Base-by-base conservation (phyloP, 1,140 invertebrate genomes). In the Leguminivora glycinivorella region DNA sequence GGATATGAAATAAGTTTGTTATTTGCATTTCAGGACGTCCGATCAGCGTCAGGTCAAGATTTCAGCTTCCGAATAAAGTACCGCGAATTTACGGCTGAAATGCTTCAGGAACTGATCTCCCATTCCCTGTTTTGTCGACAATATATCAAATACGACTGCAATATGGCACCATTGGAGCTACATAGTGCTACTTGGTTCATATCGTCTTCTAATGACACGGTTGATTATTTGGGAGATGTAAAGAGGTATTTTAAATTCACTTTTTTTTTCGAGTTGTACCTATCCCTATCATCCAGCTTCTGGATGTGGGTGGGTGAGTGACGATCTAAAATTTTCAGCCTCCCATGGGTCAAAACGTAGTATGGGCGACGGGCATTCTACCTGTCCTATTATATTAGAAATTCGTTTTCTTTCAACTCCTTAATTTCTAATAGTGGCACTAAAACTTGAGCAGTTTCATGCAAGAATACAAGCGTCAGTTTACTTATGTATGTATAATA, bases 101-200 rank as follows among this genome's bases (percentile, higher is more conserved):
- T 98, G 96, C 92, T 99, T 1, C 96, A 97, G 80, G 96, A 97
- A 80, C 89, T 99, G 47, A 97, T 98, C 31, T 96, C 95, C 0
- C 96, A 97, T 83, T 98, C 97, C 0, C 92, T 97, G 40, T 96
- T 96, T 82, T 99, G 98, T 81, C 95, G 95, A 69, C 98, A 98
- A 84, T 95, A 96, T 76, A 95, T 98, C 25, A 97, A 97, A 81
- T 99, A 98, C 81, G 96, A 98, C 74, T 99, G 98, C 79, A 96
- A 96, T 78, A 96, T 96, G 89, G 96, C 96, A 7, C 97, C 96
- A 14, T 88, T 98, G 66, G 96, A 97, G 72, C 90, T 98, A 19
- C 96, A 98, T 79, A 96, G 96, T 43, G 95, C 96, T 12, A 98
- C 97, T 0, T 98, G 97, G 97, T 98, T 99, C 83, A 94, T 95